A percentile compares a stretch with the other conserved stretches of the same genome.
These are phyloP conservation scores for Mystacornis crossleyi DNA, from an alignment of 2,113 vertebrate genomes.

Conservation along the genomic window DNA sequence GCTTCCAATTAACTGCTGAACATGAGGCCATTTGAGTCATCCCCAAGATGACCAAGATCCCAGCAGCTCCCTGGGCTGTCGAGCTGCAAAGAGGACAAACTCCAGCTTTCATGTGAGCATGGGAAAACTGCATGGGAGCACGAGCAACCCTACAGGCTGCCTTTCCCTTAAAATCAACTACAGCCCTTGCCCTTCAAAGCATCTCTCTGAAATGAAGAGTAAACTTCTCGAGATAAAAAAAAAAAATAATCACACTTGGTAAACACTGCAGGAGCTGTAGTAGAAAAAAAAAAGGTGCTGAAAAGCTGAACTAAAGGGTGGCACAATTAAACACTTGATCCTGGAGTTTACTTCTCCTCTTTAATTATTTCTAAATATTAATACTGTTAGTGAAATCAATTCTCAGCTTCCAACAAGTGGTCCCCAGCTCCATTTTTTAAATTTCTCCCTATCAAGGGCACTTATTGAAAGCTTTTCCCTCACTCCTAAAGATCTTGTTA, in stretches of 20 bases:
- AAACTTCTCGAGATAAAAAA: neutral
- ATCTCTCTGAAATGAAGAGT: neutral
- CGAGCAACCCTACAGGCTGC: neutral
- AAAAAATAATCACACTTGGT: accelerated
- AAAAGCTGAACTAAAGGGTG: neutral
- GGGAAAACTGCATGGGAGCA: neutral
- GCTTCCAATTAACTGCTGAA: neutral
- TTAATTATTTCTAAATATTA: slow-evolving; percentile 57
- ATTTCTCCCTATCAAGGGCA: slow-evolving; percentile 27
- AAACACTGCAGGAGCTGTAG: neutral
- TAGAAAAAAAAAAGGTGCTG: neutral
- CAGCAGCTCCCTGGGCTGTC: neutral
- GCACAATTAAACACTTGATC: slow-evolving; percentile 11
- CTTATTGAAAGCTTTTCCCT: slow-evolving; percentile 11
- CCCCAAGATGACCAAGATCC: neutral
- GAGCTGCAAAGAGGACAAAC: neutral
- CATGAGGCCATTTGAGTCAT: neutral
- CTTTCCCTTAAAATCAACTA: neutral
- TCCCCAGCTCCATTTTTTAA: neutral
- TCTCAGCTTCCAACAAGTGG: slow-evolving; percentile 13
- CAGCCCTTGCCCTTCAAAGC: neutral
- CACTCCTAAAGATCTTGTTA: slow-evolving; percentile 16
- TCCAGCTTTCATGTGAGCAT: neutral
- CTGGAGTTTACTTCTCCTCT: neutral
- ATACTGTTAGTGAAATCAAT: slow-evolving; percentile 18